Conservation (phyloP, 2,888 invertebrate genomes). For the Zaprionus lineosus region DNA sequence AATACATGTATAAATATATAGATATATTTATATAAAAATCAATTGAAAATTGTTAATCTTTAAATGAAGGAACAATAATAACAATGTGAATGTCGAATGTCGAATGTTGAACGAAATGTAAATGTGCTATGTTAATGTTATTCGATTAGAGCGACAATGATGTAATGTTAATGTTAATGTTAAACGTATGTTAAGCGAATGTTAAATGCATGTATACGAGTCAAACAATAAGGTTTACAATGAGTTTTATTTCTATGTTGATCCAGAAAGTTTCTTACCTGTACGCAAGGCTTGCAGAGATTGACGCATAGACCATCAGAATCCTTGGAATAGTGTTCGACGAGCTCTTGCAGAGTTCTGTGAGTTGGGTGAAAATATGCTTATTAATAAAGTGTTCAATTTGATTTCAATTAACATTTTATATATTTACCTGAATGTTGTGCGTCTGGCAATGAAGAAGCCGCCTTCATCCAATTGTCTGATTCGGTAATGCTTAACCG, state of each 20-base stretch:
- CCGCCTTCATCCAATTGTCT: conserved; percentile 99
- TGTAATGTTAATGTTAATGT: conserved; percentile 29
- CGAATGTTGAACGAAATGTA: conserved; percentile 18
- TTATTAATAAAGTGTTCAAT: background rate
- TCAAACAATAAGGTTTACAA: conserved; percentile 56
- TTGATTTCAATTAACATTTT: background rate
- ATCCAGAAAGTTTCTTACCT: conserved; percentile 85
- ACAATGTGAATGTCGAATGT: conserved; percentile 24
- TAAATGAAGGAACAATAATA: conserved; percentile 19
- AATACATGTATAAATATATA: no score
- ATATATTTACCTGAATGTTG: conserved; percentile 88
- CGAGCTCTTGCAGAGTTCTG: conserved; percentile 96
- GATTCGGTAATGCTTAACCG: conserved; percentile 99
- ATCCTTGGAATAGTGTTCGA: conserved; percentile 98
- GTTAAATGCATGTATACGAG: conserved; percentile 41
- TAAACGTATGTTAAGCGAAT: conserved; percentile 42
- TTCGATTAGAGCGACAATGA: conserved; percentile 37
- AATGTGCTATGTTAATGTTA: conserved; percentile 29
- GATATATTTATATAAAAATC: conserved; percentile 30
- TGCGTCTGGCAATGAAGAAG: conserved; percentile 99
- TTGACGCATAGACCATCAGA: conserved; percentile 99
- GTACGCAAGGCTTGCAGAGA: conserved; percentile 96
- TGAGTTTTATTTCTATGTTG: conserved; percentile 17
- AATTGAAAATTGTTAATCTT: conserved; percentile 34
- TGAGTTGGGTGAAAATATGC: background rate